These are phyloP conservation scores for Tridacna gigas DNA, from an alignment of 2,888 invertebrate species.

Conservation along the genomic window DNA sequence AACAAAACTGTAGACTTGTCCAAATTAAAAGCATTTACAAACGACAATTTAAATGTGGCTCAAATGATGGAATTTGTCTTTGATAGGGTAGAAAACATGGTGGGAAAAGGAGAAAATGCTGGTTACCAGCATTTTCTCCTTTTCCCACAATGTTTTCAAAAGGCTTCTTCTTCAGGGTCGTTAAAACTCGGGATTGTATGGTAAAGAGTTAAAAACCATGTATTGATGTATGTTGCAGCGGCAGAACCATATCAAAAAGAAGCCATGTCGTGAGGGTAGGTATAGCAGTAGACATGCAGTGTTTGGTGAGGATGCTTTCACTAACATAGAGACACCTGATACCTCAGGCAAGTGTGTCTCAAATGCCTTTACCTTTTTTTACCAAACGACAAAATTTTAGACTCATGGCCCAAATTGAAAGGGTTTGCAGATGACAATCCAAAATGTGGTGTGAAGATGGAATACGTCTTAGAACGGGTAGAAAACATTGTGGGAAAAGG, in stretches of 20 bases:
- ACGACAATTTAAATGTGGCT: not conserved
- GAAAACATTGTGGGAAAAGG: no score
- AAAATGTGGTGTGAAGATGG: no score
- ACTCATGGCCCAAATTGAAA: no score
- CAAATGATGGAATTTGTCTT: not conserved
- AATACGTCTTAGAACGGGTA: no score
- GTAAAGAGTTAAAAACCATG: not conserved
- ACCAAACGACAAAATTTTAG: no score
- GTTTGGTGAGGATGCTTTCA: constrained; percentile 22
- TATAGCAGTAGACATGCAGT: constrained; percentile 12
- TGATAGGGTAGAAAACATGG: not conserved
- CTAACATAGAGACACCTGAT: constrained; percentile 10
- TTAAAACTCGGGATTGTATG: no score
- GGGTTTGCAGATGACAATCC: no score
- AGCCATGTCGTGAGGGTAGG: constrained; percentile 5
- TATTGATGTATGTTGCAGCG: constrained; percentile 1
- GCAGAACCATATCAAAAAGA: constrained; percentile 3
- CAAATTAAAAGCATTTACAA: not conserved
- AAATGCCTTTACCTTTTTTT: no score
- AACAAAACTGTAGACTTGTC: not conserved
- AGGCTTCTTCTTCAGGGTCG: not conserved
- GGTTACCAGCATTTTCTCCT: not conserved
- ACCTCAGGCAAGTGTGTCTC: not conserved
- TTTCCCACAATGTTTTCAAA: not conserved
- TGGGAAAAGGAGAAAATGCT: not conserved